Base-by-base conservation (phyloP, 2,888 invertebrate genomes). In the Drosophila borborema region DNA sequence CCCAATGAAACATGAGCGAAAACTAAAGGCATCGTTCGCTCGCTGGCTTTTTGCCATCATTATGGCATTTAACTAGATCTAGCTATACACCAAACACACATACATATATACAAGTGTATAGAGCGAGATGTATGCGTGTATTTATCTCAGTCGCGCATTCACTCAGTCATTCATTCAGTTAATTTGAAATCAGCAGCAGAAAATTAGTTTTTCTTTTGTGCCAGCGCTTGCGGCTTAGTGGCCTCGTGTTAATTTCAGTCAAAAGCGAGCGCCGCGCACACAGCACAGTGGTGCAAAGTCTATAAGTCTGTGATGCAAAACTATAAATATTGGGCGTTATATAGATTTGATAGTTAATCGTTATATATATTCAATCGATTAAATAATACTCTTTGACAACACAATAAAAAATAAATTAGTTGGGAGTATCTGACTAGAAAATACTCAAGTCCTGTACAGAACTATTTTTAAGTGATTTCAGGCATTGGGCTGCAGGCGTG, bases 141-240 rank as follows among this genome's bases (percentile, higher is more conserved):
- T 71, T 76, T 74, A 82, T 66, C 70, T 63, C 55, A 56, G 72
- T 64, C 63, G 68, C 64, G 58, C 62, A 74, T 72, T 87, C 68
- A 58, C 72, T 79, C 70, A 77, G 74, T 87, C 88, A 90, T 88
- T 91, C 82, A 81, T 82, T 91, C 78, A 81, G 81, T 83, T 91
- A 89, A 91, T 91, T 90, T 78, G 89, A 91, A 91, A 90, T 91
- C 91, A 90, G 82, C 75, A 88, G 88, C 91, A 91, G 90, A 91
- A 91, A 91, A 91, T 91, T 90, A 89, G 88, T 91, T 91, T 91
- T 85, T 73, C 75, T 66, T 77, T 80, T 69, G 70, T 70, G 64
- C 53, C 63, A 56, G 48, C 59, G 71, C 78, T 59, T 51, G 48
- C 64, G 83, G 83, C 81, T 82, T 89, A 83, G 66, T 72, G 74